phyloP scores from a whole-genome alignment of 2,888 invertebrate genomes.

The Pelosia muscerda region DNA sequence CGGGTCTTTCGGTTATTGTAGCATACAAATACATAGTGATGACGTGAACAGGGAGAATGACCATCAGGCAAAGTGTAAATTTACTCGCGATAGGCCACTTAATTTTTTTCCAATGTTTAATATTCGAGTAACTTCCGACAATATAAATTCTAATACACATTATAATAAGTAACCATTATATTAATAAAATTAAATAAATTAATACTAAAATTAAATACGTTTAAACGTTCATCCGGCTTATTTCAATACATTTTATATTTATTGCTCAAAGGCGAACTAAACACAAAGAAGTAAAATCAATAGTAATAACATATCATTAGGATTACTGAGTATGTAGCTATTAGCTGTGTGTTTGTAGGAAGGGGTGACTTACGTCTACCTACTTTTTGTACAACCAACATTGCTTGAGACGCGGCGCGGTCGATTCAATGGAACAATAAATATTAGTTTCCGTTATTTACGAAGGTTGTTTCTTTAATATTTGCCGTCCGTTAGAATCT shows the following conservation, averaged over 20 bases:
- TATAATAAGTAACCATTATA: not conserved
- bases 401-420: no score
- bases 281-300: not conserved
- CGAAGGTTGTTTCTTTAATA: no score
- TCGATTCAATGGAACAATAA: not conserved
- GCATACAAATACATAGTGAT: no score
- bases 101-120: not conserved
- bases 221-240: not conserved
- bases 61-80: no score
- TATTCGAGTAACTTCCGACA: not conserved
- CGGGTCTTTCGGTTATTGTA: no score
- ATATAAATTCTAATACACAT: not conserved
- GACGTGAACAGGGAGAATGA: no score
- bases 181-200: conserved; percentile 4
- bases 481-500: not conserved
- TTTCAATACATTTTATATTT: not conserved
- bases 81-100: no score
- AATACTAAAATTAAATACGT: not conserved
- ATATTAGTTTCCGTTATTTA: no score
- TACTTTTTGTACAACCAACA: not conserved
- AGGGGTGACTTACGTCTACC: not conserved
- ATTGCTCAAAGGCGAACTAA: not conserved
- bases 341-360: not conserved
- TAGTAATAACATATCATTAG: not conserved
- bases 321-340: not conserved